A percentile compares a stretch with the other conserved stretches of the same genome.
These are phyloP conservation scores for Leguminivora glycinivorella DNA, from an alignment of 1,140 invertebrate genomes.

Conservation along the genomic window DNA sequence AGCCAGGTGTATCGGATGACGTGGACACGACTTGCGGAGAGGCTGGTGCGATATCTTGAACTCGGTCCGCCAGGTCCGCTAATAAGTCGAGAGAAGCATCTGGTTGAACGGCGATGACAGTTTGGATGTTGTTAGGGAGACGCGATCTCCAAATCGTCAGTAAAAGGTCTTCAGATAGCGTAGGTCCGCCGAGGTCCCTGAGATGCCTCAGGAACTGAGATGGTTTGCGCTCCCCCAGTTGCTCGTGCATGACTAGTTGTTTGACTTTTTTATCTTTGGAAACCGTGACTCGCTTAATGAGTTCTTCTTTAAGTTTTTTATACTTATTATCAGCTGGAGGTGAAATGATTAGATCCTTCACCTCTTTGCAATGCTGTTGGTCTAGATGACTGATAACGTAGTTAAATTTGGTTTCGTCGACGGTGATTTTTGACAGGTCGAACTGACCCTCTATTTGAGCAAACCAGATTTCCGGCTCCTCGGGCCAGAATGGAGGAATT, in stretches of 20 bases:
- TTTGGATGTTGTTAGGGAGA: slow-evolving; percentile 16
- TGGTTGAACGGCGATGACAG: neutral
- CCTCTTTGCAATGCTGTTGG: neutral
- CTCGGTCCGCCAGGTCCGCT: neutral
- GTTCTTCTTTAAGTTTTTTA: neutral
- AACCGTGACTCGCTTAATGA: neutral
- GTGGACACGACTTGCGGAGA: neutral
- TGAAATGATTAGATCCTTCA: neutral
- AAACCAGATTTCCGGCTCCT: neutral
- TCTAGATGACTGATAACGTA: neutral
- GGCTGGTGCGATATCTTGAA: neutral
- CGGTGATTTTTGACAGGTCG: neutral
- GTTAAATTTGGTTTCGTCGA: neutral
- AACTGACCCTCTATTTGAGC: neutral
- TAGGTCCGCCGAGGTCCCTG: neutral
- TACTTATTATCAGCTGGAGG: neutral
- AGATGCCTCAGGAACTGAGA: slow-evolving; percentile 40
- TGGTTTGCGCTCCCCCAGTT: slow-evolving; percentile 40
- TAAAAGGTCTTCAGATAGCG: neutral
- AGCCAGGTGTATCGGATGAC: neutral
- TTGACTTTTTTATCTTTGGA: neutral
- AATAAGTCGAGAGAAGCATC: neutral
- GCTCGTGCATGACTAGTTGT: slow-evolving; percentile 30
- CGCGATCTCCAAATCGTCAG: neutral
- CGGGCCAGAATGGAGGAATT: neutral